These are phyloP conservation scores for Carterocephalus palaemon DNA, from an alignment of 2,888 invertebrate species.

Conservation along the genomic window DNA sequence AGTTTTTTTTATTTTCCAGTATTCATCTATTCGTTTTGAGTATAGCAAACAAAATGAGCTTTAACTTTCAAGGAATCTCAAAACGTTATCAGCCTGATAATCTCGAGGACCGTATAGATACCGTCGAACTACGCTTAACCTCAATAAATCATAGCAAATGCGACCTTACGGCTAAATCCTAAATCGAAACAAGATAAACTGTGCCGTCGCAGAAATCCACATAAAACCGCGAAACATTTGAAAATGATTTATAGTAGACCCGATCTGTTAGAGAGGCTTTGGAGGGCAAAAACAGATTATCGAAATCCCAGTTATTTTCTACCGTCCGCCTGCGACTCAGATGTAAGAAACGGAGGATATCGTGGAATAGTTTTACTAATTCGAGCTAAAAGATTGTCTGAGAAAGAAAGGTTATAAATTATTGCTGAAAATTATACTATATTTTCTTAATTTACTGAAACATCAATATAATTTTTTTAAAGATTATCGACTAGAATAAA, in stretches of 20 bases:
- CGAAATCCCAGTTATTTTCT: conserved; percentile 61
- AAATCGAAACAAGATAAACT: conserved; percentile 66
- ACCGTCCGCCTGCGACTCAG: conserved; percentile 52
- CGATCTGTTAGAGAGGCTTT: conserved; percentile 64
- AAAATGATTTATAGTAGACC: conserved; percentile 69
- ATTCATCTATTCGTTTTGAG: too few relatives aligned
- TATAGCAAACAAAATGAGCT: too few relatives aligned
- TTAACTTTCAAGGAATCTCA: neutral
- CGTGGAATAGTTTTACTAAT: too few relatives aligned
- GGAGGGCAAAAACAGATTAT: conserved; percentile 70
- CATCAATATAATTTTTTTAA: too few relatives aligned
- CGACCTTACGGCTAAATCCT: conserved; percentile 40
- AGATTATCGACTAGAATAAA: too few relatives aligned
- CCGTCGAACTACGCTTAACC: conserved; percentile 6
- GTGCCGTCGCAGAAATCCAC: conserved; percentile 55
- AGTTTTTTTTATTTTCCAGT: neutral
- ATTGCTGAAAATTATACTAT: too few relatives aligned
- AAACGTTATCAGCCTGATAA: neutral
- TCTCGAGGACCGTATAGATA: conserved; percentile 1
- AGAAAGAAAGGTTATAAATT: neutral
- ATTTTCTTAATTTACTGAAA: too few relatives aligned
- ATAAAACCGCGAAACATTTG: conserved; percentile 69
- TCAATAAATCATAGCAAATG: conserved; percentile 17
- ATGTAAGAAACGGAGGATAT: conserved; percentile 33
- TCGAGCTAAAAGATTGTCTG: too few relatives aligned